Percentiles rank a stretch among this genome's conserved stretches.
phyloP scores from a whole-genome alignment of 1,140 invertebrate genomes.

The Euschistus heros region DNA sequence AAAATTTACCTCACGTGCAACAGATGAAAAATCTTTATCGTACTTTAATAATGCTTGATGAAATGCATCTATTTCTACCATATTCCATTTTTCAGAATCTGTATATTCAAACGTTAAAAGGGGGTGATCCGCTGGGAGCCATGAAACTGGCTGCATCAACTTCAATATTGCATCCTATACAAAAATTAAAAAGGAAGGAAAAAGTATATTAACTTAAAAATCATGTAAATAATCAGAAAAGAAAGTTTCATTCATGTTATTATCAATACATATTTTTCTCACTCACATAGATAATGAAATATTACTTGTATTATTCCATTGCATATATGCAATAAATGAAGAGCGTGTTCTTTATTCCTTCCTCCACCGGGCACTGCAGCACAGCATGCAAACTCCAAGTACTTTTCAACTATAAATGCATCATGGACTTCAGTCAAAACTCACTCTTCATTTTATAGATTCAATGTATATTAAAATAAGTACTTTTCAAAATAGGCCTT shows the following conservation, averaged over 20 bases:
- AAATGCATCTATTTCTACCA: constrained; percentile 78
- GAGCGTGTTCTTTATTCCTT: constrained; percentile 86
- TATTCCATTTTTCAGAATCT: constrained; percentile 70
- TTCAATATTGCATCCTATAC: constrained; percentile 66
- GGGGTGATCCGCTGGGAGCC: constrained; percentile 62
- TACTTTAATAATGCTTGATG: constrained; percentile 74
- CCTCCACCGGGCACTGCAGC: constrained; percentile 81
- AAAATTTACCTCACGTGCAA: constrained; percentile 66
- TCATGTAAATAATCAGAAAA: too few relatives aligned
- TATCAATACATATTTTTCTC: too few relatives aligned
- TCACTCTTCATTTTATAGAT: too few relatives aligned
- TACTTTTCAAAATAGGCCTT: too few relatives aligned
- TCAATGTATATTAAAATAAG: too few relatives aligned
- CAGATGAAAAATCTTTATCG: constrained; percentile 88
- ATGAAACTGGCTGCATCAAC: constrained; percentile 63
- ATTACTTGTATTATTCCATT: constrained; percentile 73
- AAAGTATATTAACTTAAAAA: background rate
- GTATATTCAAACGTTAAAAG: constrained; percentile 58
- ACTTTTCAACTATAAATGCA: constrained; percentile 59
- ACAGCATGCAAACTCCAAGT: constrained; percentile 86
- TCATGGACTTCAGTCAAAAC: background rate
- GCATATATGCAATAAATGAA: constrained; percentile 78
- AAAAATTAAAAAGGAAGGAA: constrained; percentile 12
- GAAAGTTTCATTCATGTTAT: too few relatives aligned
- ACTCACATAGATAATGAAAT: too few relatives aligned